phyloP scores from a whole-genome alignment of 2,888 invertebrate genomes.

The Parascotia fuliginaria region DNA sequence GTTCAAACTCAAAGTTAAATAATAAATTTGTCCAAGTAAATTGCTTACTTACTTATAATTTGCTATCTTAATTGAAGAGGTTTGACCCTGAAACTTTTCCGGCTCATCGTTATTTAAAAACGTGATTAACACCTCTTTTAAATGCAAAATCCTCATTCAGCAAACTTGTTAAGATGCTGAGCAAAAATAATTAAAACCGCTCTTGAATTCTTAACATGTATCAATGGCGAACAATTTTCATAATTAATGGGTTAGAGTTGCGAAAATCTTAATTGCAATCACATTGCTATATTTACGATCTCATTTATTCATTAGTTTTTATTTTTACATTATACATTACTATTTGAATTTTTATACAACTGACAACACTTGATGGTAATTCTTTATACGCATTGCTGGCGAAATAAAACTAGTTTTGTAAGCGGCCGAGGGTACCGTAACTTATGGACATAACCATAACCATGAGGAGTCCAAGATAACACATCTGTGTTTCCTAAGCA shows the following conservation, averaged over 20 bases:
- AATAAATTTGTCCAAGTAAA: neutral
- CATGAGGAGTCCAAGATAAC: no score
- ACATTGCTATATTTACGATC: conserved; percentile 9
- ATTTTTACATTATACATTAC: no score
- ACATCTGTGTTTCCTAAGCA: no score
- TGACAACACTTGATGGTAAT: no score
- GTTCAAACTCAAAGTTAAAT: no score
- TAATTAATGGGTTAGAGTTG: conserved; percentile 9
- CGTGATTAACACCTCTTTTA: neutral
- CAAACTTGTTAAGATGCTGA: neutral
- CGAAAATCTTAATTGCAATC: conserved; percentile 18
- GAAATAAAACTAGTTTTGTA: no score
- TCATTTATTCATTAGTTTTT: conserved; percentile 15
- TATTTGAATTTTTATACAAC: no score
- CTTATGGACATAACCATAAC: no score
- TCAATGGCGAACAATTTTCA: conserved; percentile 5
- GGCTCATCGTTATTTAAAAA: neutral
- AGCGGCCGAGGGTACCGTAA: no score
- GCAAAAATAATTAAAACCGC: conserved; percentile 25
- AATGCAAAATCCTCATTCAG: neutral
- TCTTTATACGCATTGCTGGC: no score
- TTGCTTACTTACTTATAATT: neutral
- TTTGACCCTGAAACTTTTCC: neutral
- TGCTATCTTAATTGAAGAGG: neutral
- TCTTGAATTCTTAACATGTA: conserved; percentile 5